A percentile compares a stretch with the other conserved stretches of the same genome.
phyloP scores from a whole-genome alignment of 2,797 vertebrate genomes.

The Loriculus beryllinus region DNA sequence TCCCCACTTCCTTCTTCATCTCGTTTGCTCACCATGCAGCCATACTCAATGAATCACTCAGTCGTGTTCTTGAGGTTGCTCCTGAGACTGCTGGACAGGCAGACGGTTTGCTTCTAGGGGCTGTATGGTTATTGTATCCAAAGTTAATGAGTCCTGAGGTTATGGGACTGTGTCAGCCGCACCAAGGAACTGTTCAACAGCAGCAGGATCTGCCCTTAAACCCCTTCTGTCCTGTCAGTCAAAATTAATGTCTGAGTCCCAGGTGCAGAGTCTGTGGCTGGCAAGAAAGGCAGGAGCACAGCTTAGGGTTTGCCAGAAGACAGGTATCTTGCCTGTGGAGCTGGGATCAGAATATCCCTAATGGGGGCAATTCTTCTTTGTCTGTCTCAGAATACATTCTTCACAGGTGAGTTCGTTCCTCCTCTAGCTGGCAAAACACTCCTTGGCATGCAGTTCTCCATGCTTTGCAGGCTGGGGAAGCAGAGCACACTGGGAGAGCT shows the following conservation, averaged over 20 bases:
- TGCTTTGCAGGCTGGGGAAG: background rate
- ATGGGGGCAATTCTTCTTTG: background rate
- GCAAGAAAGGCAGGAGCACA: background rate
- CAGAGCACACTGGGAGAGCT: background rate
- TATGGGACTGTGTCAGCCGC: background rate
- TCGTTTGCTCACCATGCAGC: background rate
- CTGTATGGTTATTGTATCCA: background rate
- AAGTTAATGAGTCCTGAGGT: background rate
- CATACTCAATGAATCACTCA: rapidly evolving
- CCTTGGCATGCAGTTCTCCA: background rate
- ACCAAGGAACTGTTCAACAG: background rate
- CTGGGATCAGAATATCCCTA: background rate
- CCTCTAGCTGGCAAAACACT: background rate
- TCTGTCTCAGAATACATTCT: background rate
- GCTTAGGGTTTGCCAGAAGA: background rate
- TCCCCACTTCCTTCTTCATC: background rate
- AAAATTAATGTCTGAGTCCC: background rate
- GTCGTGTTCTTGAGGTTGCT: background rate
- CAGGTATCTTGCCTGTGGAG: background rate
- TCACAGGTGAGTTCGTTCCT: background rate
- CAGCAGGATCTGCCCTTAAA: background rate
- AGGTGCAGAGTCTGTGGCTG: background rate
- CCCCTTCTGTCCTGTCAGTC: background rate
- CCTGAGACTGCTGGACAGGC: background rate
- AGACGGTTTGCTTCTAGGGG: background rate